A percentile compares a stretch with the other conserved stretches of the same genome.
Evolutionary conservation across 2,113 vertebrate species (phyloP).

Genomic region (Vulpes vulpes): DNA sequence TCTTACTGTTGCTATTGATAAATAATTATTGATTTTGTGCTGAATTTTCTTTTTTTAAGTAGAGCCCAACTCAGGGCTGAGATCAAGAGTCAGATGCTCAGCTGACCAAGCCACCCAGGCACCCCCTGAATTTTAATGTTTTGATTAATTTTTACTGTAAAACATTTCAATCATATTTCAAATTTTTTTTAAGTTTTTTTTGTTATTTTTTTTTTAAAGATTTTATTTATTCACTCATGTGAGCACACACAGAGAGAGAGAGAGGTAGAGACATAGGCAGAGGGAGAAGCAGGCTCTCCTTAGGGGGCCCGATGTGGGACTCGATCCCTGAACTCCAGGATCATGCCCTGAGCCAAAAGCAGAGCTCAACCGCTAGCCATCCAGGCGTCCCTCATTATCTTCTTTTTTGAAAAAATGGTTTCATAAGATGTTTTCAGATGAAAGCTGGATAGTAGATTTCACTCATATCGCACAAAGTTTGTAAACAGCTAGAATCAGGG

Average conservation of each 20-base stretch:
- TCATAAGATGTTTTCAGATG: slow-evolving; percentile 93
- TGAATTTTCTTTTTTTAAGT: background rate
- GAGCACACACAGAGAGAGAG: too few species aligned
- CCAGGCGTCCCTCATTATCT: background rate
- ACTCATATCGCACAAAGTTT: slow-evolving; percentile 90
- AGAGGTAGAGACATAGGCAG: too few species aligned
- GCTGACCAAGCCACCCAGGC: background rate
- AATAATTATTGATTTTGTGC: slow-evolving; percentile 56
- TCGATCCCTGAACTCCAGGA: too few species aligned
- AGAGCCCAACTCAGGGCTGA: background rate
- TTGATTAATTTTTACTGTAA: slow-evolving; percentile 46
- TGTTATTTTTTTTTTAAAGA: background rate
- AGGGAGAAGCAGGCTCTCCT: too few species aligned
- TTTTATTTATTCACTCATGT: background rate
- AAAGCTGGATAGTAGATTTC: slow-evolving; percentile 94
- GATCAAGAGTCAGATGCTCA: background rate
- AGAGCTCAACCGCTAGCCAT: too few species aligned
- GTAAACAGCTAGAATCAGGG: slow-evolving; percentile 47
- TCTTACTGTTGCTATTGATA: background rate
- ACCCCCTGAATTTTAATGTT: background rate
- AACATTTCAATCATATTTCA: slow-evolving; percentile 29
- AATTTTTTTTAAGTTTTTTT: background rate
- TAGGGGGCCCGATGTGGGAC: too few species aligned
- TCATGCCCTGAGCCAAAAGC: too few species aligned
- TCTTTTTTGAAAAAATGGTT: slow-evolving; percentile 87